Percentiles rank a stretch among this genome's conserved stretches.
Conservation (phyloP, 1,140 invertebrate species). For the Mactra quadrangularis region DNA sequence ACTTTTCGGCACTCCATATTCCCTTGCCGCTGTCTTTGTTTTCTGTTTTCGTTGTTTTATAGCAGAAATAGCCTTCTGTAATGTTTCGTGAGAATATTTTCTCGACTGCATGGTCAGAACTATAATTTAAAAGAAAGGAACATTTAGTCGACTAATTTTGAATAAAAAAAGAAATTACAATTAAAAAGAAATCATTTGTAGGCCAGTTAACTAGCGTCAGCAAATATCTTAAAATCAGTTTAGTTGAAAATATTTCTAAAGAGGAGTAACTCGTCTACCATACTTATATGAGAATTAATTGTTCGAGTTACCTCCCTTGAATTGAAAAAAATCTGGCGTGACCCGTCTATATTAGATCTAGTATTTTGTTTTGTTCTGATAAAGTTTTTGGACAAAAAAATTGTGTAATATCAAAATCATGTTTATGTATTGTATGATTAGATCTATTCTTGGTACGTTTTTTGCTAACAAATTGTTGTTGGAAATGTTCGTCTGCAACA, state of each 20-base stretch:
- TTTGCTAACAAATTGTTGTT: too few species aligned
- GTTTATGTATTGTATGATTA: neutral
- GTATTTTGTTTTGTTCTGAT: too few species aligned
- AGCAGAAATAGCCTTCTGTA: neutral
- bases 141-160: neutral
- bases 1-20: neutral
- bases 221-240: too few species aligned
- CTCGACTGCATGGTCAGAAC: neutral
- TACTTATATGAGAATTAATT: neutral
- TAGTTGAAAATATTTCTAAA: neutral
- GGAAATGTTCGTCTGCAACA: too few species aligned
- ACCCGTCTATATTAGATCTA: neutral
- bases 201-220: too few species aligned
- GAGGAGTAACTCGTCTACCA: neutral
- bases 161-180: neutral
- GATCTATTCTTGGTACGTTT: neutral
- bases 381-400: neutral
- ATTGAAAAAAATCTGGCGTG: neutral
- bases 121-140: neutral
- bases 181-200: too few species aligned
- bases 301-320: slow-evolving; percentile 10
- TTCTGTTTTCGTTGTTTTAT: neutral
- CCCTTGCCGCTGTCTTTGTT: neutral
- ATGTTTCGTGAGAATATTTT: neutral
- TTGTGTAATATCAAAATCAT: neutral